A percentile compares a stretch with the other conserved stretches of the same genome.
These are phyloP conservation scores for Platycercus adscitus DNA, from an alignment of 2,113 vertebrate species.

Conservation along the genomic window DNA sequence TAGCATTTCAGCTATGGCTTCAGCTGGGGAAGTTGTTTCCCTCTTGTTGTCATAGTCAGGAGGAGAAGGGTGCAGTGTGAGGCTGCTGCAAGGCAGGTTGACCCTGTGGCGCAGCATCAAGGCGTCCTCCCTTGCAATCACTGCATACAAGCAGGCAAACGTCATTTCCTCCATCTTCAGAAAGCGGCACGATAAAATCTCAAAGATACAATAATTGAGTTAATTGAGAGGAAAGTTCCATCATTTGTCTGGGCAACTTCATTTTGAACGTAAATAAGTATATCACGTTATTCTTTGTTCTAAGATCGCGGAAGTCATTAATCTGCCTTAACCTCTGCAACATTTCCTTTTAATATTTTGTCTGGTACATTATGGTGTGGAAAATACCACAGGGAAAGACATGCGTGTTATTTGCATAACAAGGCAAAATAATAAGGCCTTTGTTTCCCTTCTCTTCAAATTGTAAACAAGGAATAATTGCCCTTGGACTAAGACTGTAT, in stretches of 20 bases:
- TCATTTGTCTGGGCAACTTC: conserved; percentile 14
- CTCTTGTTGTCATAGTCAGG: neutral
- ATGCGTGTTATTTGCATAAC: conserved; percentile 32
- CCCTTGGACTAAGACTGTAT: neutral
- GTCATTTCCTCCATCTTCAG: conserved; percentile 2
- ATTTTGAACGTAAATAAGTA: conserved; percentile 48
- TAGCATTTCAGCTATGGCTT: neutral
- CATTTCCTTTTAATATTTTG: conserved; percentile 42
- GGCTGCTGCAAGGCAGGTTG: neutral
- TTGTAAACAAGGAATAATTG: conserved; percentile 53
- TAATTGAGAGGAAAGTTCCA: conserved; percentile 47
- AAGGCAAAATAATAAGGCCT: conserved; percentile 39
- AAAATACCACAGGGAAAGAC: conserved; percentile 37
- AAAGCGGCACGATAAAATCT: neutral
- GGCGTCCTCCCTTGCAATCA: neutral
- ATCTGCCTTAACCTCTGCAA: conserved; percentile 54
- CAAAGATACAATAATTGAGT: conserved; percentile 17
- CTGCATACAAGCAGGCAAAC: neutral
- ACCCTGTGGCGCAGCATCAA: accelerated
- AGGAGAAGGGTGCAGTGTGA: neutral
- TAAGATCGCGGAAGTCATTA: conserved; percentile 52
- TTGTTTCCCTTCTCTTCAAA: conserved; percentile 42
- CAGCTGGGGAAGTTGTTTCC: neutral
- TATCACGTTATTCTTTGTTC: conserved; percentile 51
- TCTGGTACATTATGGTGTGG: conserved; percentile 19